phyloP scores from a whole-genome alignment of 2,797 vertebrate species.

The Lerista edwardsae region DNA sequence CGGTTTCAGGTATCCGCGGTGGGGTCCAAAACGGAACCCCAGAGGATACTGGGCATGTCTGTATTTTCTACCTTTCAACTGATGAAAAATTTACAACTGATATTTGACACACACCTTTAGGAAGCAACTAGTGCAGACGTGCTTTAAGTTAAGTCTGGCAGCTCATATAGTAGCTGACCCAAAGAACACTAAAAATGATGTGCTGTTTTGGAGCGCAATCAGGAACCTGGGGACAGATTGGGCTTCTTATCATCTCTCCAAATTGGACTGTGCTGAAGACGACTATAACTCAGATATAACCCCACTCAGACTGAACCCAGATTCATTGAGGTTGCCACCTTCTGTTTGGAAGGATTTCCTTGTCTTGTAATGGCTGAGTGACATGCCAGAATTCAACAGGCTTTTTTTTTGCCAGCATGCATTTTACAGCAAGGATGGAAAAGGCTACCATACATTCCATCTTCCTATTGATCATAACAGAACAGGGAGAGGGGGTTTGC shows the following conservation, averaged over 20 bases:
- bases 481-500: background rate
- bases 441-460: background rate
- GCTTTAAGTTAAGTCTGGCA: background rate
- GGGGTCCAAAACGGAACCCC: no score
- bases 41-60: no score
- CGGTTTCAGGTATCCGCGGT: no score
- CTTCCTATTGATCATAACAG: background rate
- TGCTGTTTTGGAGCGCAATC: fast-evolving
- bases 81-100: background rate
- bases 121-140: background rate
- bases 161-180: background rate
- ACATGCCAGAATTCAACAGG: no score
- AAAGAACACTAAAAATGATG: fast-evolving
- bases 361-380: no score
- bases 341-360: background rate
- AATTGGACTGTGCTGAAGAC: fast-evolving
- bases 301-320: background rate
- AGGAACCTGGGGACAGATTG: background rate
- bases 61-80: no score
- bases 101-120: background rate
- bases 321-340: background rate
- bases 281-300: background rate
- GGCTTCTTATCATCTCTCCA: background rate
- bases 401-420: no score
- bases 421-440: background rate